Percentiles rank a stretch among this genome's conserved stretches.
Conservation (phyloP, 2,888 invertebrate genomes). For the Andrena haemorrhoa region DNA sequence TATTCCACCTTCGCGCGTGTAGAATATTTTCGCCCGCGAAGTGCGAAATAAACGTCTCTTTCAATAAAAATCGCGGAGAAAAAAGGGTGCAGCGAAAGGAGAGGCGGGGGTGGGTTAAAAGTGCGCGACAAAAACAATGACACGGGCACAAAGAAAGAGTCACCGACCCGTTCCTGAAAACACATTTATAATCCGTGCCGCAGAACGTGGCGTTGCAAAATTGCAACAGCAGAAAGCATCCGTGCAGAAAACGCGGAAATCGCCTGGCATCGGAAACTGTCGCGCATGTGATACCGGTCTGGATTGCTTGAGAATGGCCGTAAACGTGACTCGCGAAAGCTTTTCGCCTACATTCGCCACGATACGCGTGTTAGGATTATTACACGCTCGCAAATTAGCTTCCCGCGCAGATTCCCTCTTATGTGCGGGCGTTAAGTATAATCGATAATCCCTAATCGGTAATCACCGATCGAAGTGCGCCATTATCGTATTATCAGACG, state of each 20-base stretch:
- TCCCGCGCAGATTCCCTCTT: neutral
- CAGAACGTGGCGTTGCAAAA: conserved; percentile 52
- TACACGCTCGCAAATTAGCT: neutral
- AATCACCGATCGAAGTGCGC: too few relatives aligned
- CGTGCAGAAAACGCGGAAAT: conserved; percentile 65
- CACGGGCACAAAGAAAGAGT: conserved; percentile 22
- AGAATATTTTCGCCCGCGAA: neutral
- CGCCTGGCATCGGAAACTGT: conserved; percentile 46
- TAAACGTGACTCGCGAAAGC: conserved; percentile 53
- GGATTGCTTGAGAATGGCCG: conserved; percentile 41
- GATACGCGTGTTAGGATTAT: conserved; percentile 3
- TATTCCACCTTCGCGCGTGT: neutral
- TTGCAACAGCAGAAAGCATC: conserved; percentile 52
- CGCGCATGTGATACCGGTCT: conserved; percentile 49
- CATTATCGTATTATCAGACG: too few relatives aligned
- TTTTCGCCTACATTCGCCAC: conserved; percentile 28
- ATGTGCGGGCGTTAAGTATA: neutral
- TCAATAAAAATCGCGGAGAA: conserved; percentile 11
- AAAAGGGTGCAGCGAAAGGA: neutral
- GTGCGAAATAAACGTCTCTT: neutral
- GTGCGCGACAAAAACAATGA: conserved; percentile 30
- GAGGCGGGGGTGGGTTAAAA: neutral
- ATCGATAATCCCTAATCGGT: too few relatives aligned
- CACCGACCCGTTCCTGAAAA: conserved; percentile 33
- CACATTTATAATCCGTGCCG: conserved; percentile 52